Conservation (phyloP, 2,888 invertebrate genomes). For the Chymomyza procnemis region DNA sequence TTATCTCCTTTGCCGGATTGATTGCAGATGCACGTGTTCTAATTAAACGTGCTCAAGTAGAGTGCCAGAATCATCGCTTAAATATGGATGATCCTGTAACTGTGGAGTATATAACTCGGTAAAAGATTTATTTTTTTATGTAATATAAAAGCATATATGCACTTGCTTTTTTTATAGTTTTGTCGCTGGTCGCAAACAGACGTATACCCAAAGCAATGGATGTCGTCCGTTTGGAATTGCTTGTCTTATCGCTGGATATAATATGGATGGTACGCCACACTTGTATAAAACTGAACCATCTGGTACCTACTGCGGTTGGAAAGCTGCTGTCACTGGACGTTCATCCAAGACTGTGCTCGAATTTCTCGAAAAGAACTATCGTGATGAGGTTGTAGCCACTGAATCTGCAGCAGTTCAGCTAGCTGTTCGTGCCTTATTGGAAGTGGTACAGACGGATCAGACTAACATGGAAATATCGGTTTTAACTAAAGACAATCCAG, state of each 20-base stretch:
- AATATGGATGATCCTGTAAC: slow-evolving; percentile 99
- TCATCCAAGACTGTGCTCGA: slow-evolving; percentile 97
- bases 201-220: slow-evolving; percentile 99
- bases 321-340: slow-evolving; percentile 98
- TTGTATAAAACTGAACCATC: slow-evolving; percentile 99
- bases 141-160: no score
- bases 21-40: slow-evolving; percentile 98
- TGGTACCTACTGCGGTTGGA: slow-evolving; percentile 99
- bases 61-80: slow-evolving; percentile 98
- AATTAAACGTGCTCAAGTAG: slow-evolving; percentile 96
- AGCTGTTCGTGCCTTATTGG: slow-evolving; percentile 93
- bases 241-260: slow-evolving; percentile 97
- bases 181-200: slow-evolving; percentile 88
- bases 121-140: slow-evolving; percentile 80
- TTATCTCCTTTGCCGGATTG: slow-evolving; percentile 98
- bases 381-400: slow-evolving; percentile 85
- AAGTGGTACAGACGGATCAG: slow-evolving; percentile 97
- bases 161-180: no score
- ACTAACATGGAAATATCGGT: slow-evolving; percentile 98
- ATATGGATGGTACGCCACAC: slow-evolving; percentile 95
- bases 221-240: slow-evolving; percentile 98
- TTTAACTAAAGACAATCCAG: slow-evolving; percentile 85
- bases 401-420: slow-evolving; percentile 93
- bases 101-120: slow-evolving; percentile 94
- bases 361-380: slow-evolving; percentile 91